Conservation (phyloP, 2,113 vertebrate species). For the Leptocoma aspasia region DNA sequence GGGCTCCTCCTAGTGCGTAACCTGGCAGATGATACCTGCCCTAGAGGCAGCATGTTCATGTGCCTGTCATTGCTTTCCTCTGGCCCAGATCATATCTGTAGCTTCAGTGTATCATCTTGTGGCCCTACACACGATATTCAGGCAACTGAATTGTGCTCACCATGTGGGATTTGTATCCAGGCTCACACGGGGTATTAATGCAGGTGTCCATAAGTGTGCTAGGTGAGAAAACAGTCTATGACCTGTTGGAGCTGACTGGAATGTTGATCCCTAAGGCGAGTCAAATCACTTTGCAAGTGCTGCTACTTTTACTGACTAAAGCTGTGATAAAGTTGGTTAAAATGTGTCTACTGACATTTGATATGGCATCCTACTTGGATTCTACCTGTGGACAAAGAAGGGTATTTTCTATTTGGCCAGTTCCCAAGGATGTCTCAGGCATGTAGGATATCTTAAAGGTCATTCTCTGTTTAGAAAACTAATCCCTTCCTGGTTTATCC, state of each 20-base stretch:
- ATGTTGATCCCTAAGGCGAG: fast-evolving
- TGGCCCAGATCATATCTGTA: not conserved
- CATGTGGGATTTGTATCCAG: not conserved
- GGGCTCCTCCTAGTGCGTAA: not conserved
- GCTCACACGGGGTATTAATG: not conserved
- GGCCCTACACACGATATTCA: not conserved
- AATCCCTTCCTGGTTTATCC: not conserved
- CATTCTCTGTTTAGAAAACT: not conserved
- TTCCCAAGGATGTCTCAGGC: not conserved
- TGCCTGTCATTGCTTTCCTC: not conserved
- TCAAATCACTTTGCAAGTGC: not conserved
- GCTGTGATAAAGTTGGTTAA: not conserved
- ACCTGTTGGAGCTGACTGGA: not conserved
- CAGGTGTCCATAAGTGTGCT: not conserved
- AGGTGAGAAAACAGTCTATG: not conserved
- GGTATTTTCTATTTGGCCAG: not conserved
- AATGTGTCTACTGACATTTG: not conserved
- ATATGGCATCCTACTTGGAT: not conserved
- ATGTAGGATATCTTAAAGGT: not conserved
- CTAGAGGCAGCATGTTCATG: not conserved
- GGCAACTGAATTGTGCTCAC: not conserved
- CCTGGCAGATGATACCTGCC: not conserved
- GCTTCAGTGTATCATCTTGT: not conserved
- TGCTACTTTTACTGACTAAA: not conserved
- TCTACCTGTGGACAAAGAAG: not conserved